These are phyloP conservation scores for Dissostichus mawsoni DNA, from an alignment of 2,113 vertebrate species.

Conservation along the genomic window DNA sequence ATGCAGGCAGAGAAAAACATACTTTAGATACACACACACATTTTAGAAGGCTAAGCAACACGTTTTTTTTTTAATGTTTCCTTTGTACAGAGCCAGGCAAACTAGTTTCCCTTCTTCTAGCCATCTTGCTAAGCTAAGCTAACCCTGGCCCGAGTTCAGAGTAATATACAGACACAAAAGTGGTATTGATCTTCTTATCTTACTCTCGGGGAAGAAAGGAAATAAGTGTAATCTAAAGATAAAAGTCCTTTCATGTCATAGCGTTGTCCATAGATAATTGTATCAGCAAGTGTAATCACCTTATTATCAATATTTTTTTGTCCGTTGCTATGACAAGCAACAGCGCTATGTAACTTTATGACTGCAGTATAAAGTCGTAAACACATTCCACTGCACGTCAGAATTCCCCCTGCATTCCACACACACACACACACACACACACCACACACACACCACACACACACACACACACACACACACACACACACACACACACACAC, in stretches of 20 bases:
- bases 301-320: slow-evolving; percentile 12
- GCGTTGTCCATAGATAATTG: neutral
- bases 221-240: neutral
- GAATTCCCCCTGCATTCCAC: slow-evolving; percentile 14
- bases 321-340: slow-evolving; percentile 44
- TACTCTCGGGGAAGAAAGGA: neutral
- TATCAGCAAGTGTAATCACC: neutral
- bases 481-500: slow-evolving; percentile 33
- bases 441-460: slow-evolving; percentile 26
- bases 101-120: neutral
- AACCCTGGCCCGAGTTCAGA: neutral
- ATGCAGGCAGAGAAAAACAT: no score
- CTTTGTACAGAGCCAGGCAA: neutral
- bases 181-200: neutral
- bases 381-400: slow-evolving; percentile 33
- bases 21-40: no score
- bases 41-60: no score
- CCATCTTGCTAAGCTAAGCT: neutral
- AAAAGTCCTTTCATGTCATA: neutral
- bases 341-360: slow-evolving; percentile 39
- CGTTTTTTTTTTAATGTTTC: neutral
- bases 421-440: slow-evolving; percentile 30
- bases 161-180: no score
- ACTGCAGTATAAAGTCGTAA: slow-evolving; percentile 42
- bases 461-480: slow-evolving; percentile 26